These are phyloP conservation scores for Thysanoteuthis rhombus DNA, from an alignment of 2,888 invertebrate genomes.

Conservation along the genomic window DNA sequence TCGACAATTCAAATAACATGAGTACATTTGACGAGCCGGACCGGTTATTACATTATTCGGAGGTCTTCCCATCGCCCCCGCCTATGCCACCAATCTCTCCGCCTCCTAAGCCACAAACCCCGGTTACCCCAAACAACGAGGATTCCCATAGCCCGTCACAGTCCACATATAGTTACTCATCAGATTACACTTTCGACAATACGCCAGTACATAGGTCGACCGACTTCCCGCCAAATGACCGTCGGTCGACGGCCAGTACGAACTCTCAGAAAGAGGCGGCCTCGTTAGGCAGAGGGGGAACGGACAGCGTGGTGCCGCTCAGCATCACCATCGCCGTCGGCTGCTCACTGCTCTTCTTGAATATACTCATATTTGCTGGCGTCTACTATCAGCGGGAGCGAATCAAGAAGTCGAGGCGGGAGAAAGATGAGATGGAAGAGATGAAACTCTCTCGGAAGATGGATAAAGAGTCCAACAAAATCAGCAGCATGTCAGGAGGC, in stretches of 20 bases:
- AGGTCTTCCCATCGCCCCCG: slow-evolving; percentile 59
- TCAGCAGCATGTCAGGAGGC: slow-evolving; percentile 16
- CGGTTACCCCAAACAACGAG: slow-evolving; percentile 30
- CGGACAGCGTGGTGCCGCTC: slow-evolving; percentile 53
- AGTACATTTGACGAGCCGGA: slow-evolving; percentile 85
- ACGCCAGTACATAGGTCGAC: slow-evolving; percentile 20
- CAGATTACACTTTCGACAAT: slow-evolving; percentile 31
- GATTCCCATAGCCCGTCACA: background rate
- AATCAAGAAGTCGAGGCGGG: slow-evolving; percentile 51
- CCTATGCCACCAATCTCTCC: slow-evolving; percentile 51
- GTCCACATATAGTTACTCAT: slow-evolving; percentile 33
- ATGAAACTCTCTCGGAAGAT: slow-evolving; percentile 38
- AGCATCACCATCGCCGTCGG: slow-evolving; percentile 83
- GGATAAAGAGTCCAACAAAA: slow-evolving; percentile 37
- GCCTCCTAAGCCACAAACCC: slow-evolving; percentile 33
- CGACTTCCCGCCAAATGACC: slow-evolving; percentile 35
- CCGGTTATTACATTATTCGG: slow-evolving; percentile 72
- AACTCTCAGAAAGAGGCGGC: background rate
- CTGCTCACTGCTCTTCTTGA: slow-evolving; percentile 88
- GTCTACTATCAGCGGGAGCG: slow-evolving; percentile 83
- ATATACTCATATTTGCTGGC: slow-evolving; percentile 92
- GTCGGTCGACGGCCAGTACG: slow-evolving; percentile 23
- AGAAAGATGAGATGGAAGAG: slow-evolving; percentile 39
- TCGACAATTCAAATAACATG: slow-evolving; percentile 84
- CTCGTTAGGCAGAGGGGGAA: slow-evolving; percentile 21